Percentiles rank a stretch among this genome's conserved stretches.
These are phyloP conservation scores for Sebastes miniatus DNA, from an alignment of 2,797 vertebrate species.

Conservation along the genomic window DNA sequence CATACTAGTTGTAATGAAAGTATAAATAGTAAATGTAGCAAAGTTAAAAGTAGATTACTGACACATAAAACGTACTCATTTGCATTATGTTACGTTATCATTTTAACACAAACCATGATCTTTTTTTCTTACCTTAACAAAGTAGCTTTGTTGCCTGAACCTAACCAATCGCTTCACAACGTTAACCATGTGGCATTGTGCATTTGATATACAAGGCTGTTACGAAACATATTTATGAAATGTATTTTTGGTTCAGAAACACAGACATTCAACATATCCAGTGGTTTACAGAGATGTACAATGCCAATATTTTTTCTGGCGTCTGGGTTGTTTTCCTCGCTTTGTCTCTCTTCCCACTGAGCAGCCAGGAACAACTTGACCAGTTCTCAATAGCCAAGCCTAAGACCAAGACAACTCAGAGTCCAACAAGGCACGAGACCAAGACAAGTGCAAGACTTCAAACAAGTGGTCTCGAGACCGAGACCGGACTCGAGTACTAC, in stretches of 20 bases:
- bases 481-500: neutral
- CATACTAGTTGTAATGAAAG: no score
- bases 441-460: neutral
- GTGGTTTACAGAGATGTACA: neutral
- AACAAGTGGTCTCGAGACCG: neutral
- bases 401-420: neutral
- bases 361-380: neutral
- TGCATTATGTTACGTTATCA: no score
- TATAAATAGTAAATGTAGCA: no score
- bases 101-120: no score
- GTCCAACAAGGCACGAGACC: neutral
- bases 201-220: no score
- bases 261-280: neutral
- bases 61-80: no score
- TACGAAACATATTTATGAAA: no score
- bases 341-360: neutral
- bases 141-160: no score
- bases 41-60: no score
- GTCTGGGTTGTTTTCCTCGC: neutral
- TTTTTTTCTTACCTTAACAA: no score
- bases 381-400: neutral
- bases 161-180: no score
- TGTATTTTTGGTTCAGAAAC: neutral
- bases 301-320: neutral
- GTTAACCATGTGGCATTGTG: no score